Percentiles rank a stretch among this genome's conserved stretches.
Evolutionary conservation across 2,113 vertebrate species (phyloP).

Genomic region (Cariama cristata): DNA sequence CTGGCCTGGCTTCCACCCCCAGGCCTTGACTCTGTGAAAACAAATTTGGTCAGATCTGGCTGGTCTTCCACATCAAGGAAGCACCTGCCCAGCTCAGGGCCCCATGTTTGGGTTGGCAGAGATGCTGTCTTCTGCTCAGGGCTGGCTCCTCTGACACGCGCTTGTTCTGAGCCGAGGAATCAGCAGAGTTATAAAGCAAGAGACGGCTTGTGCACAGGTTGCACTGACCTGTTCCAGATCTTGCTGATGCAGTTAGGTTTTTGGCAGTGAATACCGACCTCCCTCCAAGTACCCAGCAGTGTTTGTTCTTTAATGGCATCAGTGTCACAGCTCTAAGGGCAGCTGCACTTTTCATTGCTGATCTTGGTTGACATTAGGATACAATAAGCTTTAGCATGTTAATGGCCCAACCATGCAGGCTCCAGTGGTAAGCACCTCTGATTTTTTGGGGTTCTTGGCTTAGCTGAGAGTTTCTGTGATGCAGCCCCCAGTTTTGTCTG

Average conservation of each 20-base stretch:
- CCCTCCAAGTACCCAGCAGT: neutral
- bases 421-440: neutral
- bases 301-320: constrained; percentile 13
- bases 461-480: neutral
- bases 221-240: neutral
- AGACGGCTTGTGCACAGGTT: neutral
- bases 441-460: neutral
- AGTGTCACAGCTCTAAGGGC: neutral
- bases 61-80: neutral
- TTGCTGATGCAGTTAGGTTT: neutral
- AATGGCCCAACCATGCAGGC: neutral
- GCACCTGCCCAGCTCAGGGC: constrained; percentile 1
- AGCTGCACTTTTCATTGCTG: neutral
- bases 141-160: neutral
- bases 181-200: neutral
- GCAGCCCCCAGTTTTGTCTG: neutral
- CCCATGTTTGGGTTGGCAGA: neutral
- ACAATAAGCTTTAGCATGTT: neutral
- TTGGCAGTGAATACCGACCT: neutral
- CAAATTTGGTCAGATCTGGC: constrained; percentile 34
- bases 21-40: constrained; percentile 18
- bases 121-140: neutral
- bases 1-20: neutral
- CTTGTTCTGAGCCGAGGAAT: neutral
- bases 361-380: neutral